These are phyloP conservation scores for Entomobrya multifasciata DNA, from an alignment of 2,888 invertebrate species.

Conservation along the genomic window DNA sequence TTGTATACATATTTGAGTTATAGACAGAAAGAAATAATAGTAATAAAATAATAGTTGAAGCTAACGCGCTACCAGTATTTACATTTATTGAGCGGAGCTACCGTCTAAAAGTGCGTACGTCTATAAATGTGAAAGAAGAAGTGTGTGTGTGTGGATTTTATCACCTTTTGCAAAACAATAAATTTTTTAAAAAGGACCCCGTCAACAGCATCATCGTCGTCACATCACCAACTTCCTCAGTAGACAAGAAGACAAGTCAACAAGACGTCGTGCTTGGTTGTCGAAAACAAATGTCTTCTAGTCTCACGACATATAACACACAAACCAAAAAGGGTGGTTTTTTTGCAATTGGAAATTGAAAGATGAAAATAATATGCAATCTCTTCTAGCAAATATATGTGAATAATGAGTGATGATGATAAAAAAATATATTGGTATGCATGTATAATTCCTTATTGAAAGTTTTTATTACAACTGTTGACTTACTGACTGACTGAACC, in stretches of 20 bases:
- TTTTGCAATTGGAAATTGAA: conserved; percentile 41
- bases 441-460: conserved; percentile 12
- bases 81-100: conserved; percentile 11
- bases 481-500: conserved; percentile 48
- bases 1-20: not conserved
- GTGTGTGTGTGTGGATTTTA: conserved; percentile 45
- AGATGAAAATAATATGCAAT: conserved; percentile 1
- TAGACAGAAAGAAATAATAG: conserved; percentile 3
- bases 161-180: conserved; percentile 53
- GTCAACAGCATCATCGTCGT: conserved; percentile 3
- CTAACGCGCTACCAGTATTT: conserved; percentile 47
- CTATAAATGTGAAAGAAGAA: conserved; percentile 6
- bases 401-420: conserved; percentile 16
- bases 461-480: conserved; percentile 46
- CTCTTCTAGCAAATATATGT: conserved; percentile 1
- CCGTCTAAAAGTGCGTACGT: not conserved
- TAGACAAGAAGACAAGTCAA: not conserved
- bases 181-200: conserved; percentile 49
- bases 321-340: conserved; percentile 37
- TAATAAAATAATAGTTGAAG: conserved; percentile 15
- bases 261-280: not conserved
- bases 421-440: too few species aligned
- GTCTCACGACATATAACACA: conserved; percentile 34
- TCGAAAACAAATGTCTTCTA: not conserved
- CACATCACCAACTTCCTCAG: not conserved